phyloP scores from a whole-genome alignment of 2,888 invertebrate genomes.

The Drosophila longiperda region DNA sequence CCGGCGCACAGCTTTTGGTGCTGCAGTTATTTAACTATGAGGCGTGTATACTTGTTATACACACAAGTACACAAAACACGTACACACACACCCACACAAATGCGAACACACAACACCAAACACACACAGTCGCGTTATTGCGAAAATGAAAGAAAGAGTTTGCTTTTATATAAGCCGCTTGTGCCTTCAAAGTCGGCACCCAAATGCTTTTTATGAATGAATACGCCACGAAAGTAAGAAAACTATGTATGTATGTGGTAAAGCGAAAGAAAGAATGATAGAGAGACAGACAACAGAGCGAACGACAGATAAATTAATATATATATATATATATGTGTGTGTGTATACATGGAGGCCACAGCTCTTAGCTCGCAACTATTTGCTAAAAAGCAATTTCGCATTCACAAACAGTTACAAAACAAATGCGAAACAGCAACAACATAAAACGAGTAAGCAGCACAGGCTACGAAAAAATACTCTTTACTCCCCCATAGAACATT shows the following conservation, averaged over 20 bases:
- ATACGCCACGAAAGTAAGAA: slow-evolving; percentile 60
- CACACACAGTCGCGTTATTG: slow-evolving; percentile 33
- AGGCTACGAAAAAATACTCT: slow-evolving; percentile 1
- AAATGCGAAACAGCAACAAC: slow-evolving; percentile 13
- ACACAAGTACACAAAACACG: slow-evolving; percentile 10
- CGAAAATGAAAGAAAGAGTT: slow-evolving; percentile 73
- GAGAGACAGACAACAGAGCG: not conserved
- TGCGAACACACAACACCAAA: slow-evolving; percentile 3
- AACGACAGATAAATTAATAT: slow-evolving; percentile 8
- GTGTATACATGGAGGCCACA: slow-evolving; percentile 3
- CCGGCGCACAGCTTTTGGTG: slow-evolving; percentile 49
- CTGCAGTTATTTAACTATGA: slow-evolving; percentile 36
- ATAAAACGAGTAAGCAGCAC: slow-evolving; percentile 1
- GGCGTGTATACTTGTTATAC: slow-evolving; percentile 63
- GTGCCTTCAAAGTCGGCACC: slow-evolving; percentile 26
- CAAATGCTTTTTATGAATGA: slow-evolving; percentile 73
- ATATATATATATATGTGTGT: not conserved
- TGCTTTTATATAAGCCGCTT: slow-evolving; percentile 64
- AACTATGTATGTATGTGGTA: slow-evolving; percentile 49
- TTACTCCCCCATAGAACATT: not conserved
- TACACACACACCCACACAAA: not conserved
- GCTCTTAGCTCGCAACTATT: slow-evolving; percentile 73
- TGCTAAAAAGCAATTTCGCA: slow-evolving; percentile 60
- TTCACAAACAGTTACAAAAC: slow-evolving; percentile 36
- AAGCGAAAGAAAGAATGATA: not conserved